phyloP scores from a whole-genome alignment of 1,140 invertebrate genomes.

The Macrostomum lignano region DNA sequence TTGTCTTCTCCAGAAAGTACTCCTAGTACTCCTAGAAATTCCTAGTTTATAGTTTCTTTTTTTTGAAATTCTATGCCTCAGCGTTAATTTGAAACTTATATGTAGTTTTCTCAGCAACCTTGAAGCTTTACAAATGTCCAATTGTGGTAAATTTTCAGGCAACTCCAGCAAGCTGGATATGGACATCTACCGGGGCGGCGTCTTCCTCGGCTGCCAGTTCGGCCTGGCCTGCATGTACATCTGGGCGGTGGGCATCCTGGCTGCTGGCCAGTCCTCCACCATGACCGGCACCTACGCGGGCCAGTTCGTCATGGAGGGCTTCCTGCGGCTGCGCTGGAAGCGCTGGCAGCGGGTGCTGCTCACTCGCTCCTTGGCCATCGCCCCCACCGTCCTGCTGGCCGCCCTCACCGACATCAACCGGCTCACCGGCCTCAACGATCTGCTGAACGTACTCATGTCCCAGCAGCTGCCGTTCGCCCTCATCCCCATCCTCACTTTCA shows the following conservation, averaged over 20 bases:
- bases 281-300: slow-evolving; percentile 35
- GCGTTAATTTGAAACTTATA: too few species aligned
- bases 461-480: slow-evolving; percentile 41
- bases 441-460: slow-evolving; percentile 63
- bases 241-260: slow-evolving; percentile 61
- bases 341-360: slow-evolving; percentile 59
- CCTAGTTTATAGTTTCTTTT: too few species aligned
- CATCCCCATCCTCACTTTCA: slow-evolving; percentile 58
- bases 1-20: too few species aligned
- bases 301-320: slow-evolving; percentile 42
- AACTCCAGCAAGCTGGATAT: slow-evolving; percentile 1
- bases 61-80: too few species aligned
- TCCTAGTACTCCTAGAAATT: too few species aligned
- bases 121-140: neutral
- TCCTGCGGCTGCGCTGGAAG: slow-evolving; percentile 56
- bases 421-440: slow-evolving; percentile 53
- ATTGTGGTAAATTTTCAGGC: too few species aligned
- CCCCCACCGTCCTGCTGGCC: slow-evolving; percentile 55
- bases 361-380: slow-evolving; percentile 55
- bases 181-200: too few species aligned
- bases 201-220: slow-evolving; percentile 54
- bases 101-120: slow-evolving; percentile 5
- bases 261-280: slow-evolving; percentile 60
- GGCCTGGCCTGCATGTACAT: slow-evolving; percentile 51
- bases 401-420: slow-evolving; percentile 40